Evolutionary conservation across 2,888 invertebrate species (phyloP), one percentile per base, ranked within the genome.

Genomic region (Eurytoma adleriae): DNA sequence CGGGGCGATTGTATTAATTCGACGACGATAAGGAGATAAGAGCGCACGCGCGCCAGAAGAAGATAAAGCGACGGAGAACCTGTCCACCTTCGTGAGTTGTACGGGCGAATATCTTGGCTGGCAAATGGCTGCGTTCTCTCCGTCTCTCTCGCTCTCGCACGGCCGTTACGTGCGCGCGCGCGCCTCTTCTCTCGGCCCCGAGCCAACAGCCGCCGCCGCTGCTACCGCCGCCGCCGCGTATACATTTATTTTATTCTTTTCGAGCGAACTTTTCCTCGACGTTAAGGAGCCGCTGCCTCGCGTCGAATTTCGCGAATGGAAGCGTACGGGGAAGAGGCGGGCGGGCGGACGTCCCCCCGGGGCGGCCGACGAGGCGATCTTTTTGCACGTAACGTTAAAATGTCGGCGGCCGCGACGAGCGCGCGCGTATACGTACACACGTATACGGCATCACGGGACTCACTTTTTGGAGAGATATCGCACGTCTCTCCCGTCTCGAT

Each of bases 11-110:
- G 20, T 12, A 0, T 40, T 40, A 40, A 27, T 12, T 18, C 50
- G 61, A 20, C 40, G 40, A 30, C 14, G 61, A 54, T 73, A 73
- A 54, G 27, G 52, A 27, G 48, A 48, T 24, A 50, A 24, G 27
- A 27, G n/a, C 69, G 18, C 40, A 40, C 40, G 57, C 57, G 20
- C n/a, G 57, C 48, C 18, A 66, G 64, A 24, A 56, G 3, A 14
- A 30, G 40, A 62, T 20, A 64, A 62, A 66, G 48, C 40, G 18
- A 66, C 20, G 40, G 20, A 66, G 54, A 78, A 78, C 73, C 68
- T 69, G 78, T 69, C 70, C 66, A 78, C 73, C 73, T 73, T 73
- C 57, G 62, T 27, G 59, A 64, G 40, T 50, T 71, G 70, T 40
- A 61, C 67, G 75, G 50, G 79, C 70, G 50, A 70, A 73, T 40